Base-by-base conservation (phyloP, 2,888 invertebrate species). In the Parascotia fuliginaria region DNA sequence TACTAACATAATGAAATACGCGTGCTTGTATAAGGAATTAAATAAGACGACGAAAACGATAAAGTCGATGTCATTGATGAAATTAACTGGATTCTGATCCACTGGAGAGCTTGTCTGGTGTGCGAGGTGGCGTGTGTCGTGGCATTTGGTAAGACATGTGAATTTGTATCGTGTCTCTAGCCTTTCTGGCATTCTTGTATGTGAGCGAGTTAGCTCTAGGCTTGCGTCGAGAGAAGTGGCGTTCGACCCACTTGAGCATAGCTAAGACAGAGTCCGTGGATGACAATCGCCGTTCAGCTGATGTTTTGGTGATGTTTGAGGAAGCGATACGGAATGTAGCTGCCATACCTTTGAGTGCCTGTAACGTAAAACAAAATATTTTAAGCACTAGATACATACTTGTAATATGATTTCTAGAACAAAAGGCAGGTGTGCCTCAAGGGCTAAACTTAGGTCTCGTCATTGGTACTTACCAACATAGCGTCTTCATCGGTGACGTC, bases 341-440 rank as follows among this genome's bases (percentile, higher is more conserved):
- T 0, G 97, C 97, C 97, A 98, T 97, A 82, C 97, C 97, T 92
- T 97, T 97, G 47, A 97, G 89, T 0, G 97, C 97, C 97, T 97
- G 78, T 28, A 58, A 59, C 43, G 16, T 43, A 32, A 39, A 34
- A 38, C 7, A 24, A 29, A 14, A 40, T 16, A 19, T 6, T 27
- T 9, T 16, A 36, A 34, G 14, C n/a, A n/a, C n/a, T n/a, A n/a
- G n/a, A n/a, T n/a, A n/a, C n/a, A n/a, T n/a, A 11, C 3, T 36
- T n/a, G 12, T 1, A 15, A 15, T 15, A 9, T n/a, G 3, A 19
- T 19, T 11, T 15, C 3, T 12, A 16, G 16, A 19, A 22, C 9
- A 19, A 3, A 19, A 3, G 5, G 1, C 11, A 11, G 12, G 19
- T 12, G 9, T 37, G 2, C 22, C 37, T 13, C 43, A 44, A 22